A percentile compares a stretch with the other conserved stretches of the same genome.
Conservation (phyloP, 2,797 vertebrate species). For the Sebastes glaucus region DNA sequence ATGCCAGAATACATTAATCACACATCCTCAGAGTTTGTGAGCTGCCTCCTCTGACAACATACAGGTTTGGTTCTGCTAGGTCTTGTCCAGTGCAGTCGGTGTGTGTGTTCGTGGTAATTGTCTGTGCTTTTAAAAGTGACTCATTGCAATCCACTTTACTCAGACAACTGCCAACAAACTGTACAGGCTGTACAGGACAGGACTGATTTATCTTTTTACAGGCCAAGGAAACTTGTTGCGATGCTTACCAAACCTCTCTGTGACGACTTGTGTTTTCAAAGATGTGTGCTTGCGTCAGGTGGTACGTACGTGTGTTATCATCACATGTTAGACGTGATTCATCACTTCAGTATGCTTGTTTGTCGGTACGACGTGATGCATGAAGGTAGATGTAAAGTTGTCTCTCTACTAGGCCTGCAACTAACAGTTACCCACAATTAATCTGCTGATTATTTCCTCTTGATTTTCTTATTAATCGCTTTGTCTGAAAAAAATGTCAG, state of each 20-base stretch:
- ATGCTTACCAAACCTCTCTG: neutral
- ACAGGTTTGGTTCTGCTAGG: constrained; percentile 32
- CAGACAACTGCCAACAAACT: neutral
- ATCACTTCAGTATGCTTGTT: neutral
- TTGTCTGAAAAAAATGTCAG: neutral
- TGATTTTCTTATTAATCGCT: too few relatives aligned
- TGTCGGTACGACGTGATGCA: neutral
- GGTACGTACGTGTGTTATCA: neutral
- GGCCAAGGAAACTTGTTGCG: neutral
- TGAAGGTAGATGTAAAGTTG: neutral
- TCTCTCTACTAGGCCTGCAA: neutral
- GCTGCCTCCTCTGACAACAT: constrained; percentile 15
- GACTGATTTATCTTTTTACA: neutral
- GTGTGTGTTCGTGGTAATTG: constrained; percentile 17
- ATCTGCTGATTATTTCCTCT: neutral
- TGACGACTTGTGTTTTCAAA: neutral
- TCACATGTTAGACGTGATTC: constrained; percentile 2
- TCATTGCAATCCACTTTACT: constrained; percentile 28
- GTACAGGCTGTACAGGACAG: neutral
- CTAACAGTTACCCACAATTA: neutral
- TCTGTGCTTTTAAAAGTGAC: constrained; percentile 37
- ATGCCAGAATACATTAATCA: constrained; percentile 8
- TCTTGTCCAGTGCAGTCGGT: constrained; percentile 31
- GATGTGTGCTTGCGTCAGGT: neutral
- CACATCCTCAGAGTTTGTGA: neutral